These are phyloP conservation scores for Drosophila barbarae DNA, from an alignment of 2,888 invertebrate genomes.

Conservation along the genomic window DNA sequence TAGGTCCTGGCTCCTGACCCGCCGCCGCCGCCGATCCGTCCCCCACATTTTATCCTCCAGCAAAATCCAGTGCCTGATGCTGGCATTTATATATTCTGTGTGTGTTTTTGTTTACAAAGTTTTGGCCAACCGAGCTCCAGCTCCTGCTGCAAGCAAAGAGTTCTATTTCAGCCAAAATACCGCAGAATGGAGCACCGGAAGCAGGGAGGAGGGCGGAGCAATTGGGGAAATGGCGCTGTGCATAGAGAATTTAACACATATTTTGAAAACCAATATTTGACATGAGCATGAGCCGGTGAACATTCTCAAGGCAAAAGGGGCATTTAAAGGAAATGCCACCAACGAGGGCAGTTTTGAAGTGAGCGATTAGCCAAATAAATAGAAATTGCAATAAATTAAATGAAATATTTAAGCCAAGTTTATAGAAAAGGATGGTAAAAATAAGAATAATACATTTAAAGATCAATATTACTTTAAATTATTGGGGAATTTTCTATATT, in stretches of 20 bases:
- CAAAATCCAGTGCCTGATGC: conserved; percentile 15
- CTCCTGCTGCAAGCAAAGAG: conserved; percentile 35
- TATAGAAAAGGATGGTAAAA: background rate
- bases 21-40: background rate
- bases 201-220: background rate
- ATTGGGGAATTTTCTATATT: background rate
- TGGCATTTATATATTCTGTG: conserved; percentile 36
- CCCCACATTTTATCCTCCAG: conserved; percentile 6
- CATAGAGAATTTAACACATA: conserved; percentile 63
- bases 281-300: conserved; percentile 54
- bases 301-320: conserved; percentile 27
- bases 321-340: conserved; percentile 23
- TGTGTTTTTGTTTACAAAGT: conserved; percentile 59
- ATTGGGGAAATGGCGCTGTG: conserved; percentile 14
- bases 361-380: background rate
- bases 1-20: conserved; percentile 15
- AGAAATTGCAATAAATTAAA: background rate
- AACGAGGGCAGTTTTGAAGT: background rate
- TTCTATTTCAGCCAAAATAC: conserved; percentile 37
- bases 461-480: background rate
- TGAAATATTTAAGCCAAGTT: too few species aligned
- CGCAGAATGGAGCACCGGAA: conserved; percentile 36
- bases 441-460: background rate
- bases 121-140: conserved; percentile 38
- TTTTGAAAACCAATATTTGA: conserved; percentile 69